phyloP scores from a whole-genome alignment of 35 echinoderm and acorn worm species.

The Patiria miniata region DNA sequence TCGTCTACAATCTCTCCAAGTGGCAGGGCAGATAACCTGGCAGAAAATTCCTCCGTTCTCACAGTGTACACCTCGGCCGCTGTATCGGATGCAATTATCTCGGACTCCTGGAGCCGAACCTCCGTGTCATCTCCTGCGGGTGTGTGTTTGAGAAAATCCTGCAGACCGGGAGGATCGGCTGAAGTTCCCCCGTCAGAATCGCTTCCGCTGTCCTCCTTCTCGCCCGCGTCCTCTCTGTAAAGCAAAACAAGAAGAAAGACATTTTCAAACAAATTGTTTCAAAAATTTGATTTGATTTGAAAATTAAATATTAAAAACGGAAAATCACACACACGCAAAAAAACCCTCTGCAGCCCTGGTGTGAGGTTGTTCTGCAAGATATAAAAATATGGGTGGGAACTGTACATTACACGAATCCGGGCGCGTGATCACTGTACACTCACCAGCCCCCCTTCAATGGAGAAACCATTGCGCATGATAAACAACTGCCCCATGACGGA shows the following conservation, averaged over 20 bases:
- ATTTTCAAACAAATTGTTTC: too few species aligned
- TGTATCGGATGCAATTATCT: background rate
- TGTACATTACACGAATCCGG: too few species aligned
- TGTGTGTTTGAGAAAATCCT: background rate
- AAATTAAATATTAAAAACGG: too few species aligned
- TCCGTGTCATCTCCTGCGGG: background rate
- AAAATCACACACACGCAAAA: too few species aligned
- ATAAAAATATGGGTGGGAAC: too few species aligned
- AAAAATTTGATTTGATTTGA: too few species aligned
- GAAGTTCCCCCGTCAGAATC: slow-evolving; percentile 18
- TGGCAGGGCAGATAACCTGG: background rate
- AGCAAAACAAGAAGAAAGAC: background rate
- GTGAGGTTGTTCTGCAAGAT: too few species aligned
- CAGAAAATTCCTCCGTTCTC: background rate
- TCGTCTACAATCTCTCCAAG: background rate
- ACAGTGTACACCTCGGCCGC: background rate
- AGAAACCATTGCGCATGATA: too few species aligned
- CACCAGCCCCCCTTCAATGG: too few species aligned
- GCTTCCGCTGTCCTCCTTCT: slow-evolving; percentile 4
- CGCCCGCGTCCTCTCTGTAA: background rate
- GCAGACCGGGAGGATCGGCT: background rate
- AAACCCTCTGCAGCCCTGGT: too few species aligned
- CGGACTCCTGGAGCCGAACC: background rate
- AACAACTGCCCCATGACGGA: too few species aligned
- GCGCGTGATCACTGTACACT: too few species aligned